Evolutionary conservation across 2,888 invertebrate genomes (phyloP).

Genomic region (Torymus texanus): DNA sequence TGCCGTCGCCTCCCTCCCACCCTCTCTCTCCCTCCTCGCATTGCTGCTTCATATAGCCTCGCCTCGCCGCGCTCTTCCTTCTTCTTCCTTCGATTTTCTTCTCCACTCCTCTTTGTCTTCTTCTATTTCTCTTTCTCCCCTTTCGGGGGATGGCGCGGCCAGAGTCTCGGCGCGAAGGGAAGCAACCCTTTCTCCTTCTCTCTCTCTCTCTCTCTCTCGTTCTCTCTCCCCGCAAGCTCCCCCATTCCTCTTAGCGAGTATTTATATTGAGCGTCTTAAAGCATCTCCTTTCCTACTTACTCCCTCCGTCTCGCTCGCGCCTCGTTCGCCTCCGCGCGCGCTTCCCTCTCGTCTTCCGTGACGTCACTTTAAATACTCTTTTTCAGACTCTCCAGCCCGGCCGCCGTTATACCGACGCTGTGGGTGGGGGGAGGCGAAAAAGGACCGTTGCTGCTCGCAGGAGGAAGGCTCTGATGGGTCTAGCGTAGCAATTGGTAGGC

Average conservation of each 20-base stretch:
- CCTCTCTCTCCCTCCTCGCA: slow-evolving; percentile 51
- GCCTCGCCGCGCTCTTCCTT: slow-evolving; percentile 40
- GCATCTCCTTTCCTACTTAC: slow-evolving; percentile 68
- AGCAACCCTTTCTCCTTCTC: slow-evolving; percentile 74
- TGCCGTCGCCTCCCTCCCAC: slow-evolving; percentile 56
- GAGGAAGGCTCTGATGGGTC: slow-evolving; percentile 61
- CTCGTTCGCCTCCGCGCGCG: too few relatives aligned
- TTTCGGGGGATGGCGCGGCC: slow-evolving; percentile 4
- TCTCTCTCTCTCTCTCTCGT: slow-evolving; percentile 56
- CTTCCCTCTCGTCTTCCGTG: slow-evolving; percentile 59
- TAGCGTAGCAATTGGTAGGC: slow-evolving; percentile 58
- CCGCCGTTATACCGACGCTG: background rate
- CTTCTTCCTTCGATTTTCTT: slow-evolving; percentile 59
- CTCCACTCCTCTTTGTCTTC: slow-evolving; percentile 59
- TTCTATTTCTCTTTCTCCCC: slow-evolving; percentile 52
- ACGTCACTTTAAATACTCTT: slow-evolving; percentile 73
- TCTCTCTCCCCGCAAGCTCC: slow-evolving; percentile 49
- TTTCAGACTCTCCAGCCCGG: too few relatives aligned
- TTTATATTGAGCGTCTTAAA: slow-evolving; percentile 75
- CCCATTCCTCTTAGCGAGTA: slow-evolving; percentile 62
- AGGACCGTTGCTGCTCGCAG: background rate
- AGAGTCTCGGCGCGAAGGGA: slow-evolving; percentile 67
- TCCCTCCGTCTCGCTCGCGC: slow-evolving; percentile 37
- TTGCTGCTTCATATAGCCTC: slow-evolving; percentile 57
- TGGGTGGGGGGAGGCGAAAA: slow-evolving; percentile 2